Evolutionary conservation across 37 sponge, comb jelly and placozoan species (phyloP), one percentile per base, ranked within the genome.

Genomic region (Agelas oroides): DNA sequence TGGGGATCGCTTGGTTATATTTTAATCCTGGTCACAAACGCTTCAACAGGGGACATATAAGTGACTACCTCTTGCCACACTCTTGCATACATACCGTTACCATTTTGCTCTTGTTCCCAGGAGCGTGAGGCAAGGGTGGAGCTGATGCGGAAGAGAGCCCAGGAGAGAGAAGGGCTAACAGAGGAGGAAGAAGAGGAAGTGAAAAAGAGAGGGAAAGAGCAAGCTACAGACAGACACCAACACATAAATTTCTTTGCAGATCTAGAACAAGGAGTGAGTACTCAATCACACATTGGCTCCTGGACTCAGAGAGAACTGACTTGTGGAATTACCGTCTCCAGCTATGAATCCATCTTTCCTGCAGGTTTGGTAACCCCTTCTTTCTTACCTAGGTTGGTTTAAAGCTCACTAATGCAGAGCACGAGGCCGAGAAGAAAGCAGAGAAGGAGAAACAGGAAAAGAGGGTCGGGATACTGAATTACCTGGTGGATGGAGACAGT

Each of bases 401-500:
- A 57, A 75, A 84, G n/a, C 56, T 56, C 12, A 46, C 53, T 27
- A 96, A 94, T 71, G 55, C 27, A 14, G 97, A 94, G 25, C 84
- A 86, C 61, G 94, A 91, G 19, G 73, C 65, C 20, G 97, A 96
- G 69, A 84, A 70, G 72, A 96, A 91, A 77, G 86, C 60, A 19
- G 97, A 96, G 25, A 82, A 88, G 81, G 97, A 96, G 64, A 80
- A 76, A 21, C 70, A 65, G 17, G 97, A 96, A 67, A 94, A 91
- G 81, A 84, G 74, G 32, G 76, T 91, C 57, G 97, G 97, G 46
- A 37, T 96, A 18, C 70, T 96, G 24, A 96, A 93, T 65, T 96
- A 96, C 77, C 41, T 96, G 27, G 97, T 93, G 27, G 96, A 93
- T 27, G 83, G 75, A 79, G 85, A 89, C 59, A 86, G 96, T 95